phyloP scores from a whole-genome alignment of 1,140 invertebrate species.

The Babylonia areolata region DNA sequence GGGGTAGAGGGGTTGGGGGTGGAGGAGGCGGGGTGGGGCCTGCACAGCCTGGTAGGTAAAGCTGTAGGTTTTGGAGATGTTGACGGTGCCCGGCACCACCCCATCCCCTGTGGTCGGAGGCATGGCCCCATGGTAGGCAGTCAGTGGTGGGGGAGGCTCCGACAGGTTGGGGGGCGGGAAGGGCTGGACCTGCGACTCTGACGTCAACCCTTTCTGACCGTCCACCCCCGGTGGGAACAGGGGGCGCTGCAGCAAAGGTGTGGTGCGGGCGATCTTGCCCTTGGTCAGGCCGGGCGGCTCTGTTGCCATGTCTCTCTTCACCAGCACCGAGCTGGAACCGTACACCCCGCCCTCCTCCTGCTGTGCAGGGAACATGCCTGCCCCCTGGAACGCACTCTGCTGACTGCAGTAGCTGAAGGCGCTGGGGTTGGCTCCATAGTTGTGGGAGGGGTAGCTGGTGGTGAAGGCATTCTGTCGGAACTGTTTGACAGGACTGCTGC shows the following conservation, averaged over 20 bases:
- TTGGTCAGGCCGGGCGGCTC: neutral
- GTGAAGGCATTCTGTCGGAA: neutral
- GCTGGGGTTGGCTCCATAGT: neutral
- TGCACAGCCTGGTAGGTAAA: slow-evolving; percentile 38
- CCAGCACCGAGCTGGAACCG: neutral
- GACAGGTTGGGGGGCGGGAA: neutral
- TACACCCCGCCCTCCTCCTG: neutral
- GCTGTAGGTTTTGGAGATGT: slow-evolving; percentile 41
- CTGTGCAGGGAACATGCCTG: no score
- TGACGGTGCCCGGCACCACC: slow-evolving; percentile 6
- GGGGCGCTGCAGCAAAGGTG: neutral
- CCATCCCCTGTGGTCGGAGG: neutral
- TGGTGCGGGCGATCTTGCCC: neutral
- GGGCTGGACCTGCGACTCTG: neutral
- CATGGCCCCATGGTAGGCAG: neutral
- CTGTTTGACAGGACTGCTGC: slow-evolving; percentile 14
- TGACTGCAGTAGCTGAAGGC: neutral
- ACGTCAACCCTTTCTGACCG: neutral
- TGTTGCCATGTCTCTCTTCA: neutral
- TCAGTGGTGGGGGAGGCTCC: neutral
- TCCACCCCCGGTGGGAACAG: neutral
- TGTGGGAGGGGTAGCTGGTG: neutral
- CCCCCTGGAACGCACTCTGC: neutral
- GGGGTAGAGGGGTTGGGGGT: slow-evolving; percentile 1
- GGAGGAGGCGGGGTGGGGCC: neutral